These are phyloP conservation scores for Holothuria scabra DNA, from an alignment of 53 echinoderm and acorn worm species.

Conservation along the genomic window DNA sequence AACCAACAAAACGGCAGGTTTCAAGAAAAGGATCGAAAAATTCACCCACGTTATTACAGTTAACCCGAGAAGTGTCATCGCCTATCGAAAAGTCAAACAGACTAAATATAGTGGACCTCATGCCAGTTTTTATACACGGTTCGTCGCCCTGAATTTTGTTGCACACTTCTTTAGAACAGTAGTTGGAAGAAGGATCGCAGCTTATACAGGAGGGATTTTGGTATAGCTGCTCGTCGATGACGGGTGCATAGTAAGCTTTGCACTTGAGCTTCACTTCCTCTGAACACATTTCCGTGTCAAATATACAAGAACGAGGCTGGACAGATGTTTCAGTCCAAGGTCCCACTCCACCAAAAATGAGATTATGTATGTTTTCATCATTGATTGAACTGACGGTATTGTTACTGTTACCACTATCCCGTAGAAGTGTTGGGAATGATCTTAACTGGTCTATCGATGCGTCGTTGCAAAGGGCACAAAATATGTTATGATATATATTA, in stretches of 20 bases:
- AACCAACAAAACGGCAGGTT: conserved; percentile 23
- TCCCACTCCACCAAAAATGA: no score
- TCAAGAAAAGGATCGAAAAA: conserved; percentile 28
- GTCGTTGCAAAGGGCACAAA: conserved; percentile 26
- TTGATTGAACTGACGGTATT: no score
- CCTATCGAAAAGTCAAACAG: neutral
- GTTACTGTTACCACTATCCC: no score
- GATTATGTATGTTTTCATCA: no score
- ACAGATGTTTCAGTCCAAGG: no score
- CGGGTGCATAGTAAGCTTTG: conserved; percentile 12
- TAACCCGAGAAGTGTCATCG: neutral
- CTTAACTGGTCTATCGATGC: neutral
- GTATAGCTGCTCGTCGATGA: neutral
- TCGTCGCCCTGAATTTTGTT: neutral
- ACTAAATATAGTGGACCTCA: neutral
- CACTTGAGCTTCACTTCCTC: neutral
- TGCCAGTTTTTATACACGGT: neutral
- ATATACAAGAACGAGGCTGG: no score
- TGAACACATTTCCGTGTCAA: no score
- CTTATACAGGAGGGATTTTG: conserved; percentile 10
- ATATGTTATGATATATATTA: neutral
- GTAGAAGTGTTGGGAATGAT: neutral
- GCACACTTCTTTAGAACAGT: neutral
- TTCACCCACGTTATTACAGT: neutral
- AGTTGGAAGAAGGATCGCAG: neutral